These are phyloP conservation scores for Hypomesus transpacificus DNA, from an alignment of 2,113 vertebrate genomes.

Conservation along the genomic window DNA sequence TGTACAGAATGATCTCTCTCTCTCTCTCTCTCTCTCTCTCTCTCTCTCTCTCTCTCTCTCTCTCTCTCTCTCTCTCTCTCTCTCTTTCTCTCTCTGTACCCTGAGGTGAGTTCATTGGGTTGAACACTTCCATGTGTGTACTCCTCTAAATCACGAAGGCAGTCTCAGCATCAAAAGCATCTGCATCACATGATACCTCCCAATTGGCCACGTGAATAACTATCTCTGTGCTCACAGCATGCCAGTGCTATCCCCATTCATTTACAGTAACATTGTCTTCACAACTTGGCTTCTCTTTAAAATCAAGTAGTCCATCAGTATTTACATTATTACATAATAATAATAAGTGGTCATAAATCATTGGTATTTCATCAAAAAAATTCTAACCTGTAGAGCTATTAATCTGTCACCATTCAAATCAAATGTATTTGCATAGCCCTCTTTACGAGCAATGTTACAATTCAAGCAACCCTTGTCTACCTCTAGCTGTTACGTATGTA, in stretches of 20 bases:
- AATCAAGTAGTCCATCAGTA: too few species aligned
- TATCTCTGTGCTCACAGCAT: not conserved
- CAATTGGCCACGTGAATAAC: slow-evolving; percentile 2
- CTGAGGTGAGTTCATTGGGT: slow-evolving; percentile 24
- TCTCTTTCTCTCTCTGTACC: slow-evolving; percentile 17
- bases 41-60: slow-evolving; percentile 2
- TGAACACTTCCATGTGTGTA: slow-evolving; percentile 58
- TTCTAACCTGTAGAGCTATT: too few species aligned
- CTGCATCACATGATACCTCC: slow-evolving; percentile 22
- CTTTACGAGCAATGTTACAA: slow-evolving; percentile 5
- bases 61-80: not conserved
- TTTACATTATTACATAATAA: too few species aligned
- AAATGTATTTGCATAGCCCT: too few species aligned
- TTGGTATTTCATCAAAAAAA: too few species aligned
- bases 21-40: not conserved
- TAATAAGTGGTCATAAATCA: too few species aligned
- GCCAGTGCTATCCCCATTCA: not conserved
- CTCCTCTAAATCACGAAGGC: slow-evolving; percentile 44
- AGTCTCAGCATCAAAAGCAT: slow-evolving; percentile 35
- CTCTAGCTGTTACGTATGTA: slow-evolving; percentile 51
- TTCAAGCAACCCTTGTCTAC: slow-evolving; percentile 31
- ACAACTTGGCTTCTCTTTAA: too few species aligned
- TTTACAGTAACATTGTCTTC: too few species aligned
- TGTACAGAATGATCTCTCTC: not conserved
- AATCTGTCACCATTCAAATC: slow-evolving; percentile 12